phyloP scores from a whole-genome alignment of 2,888 invertebrate species.

The Hydrotaea diabolus region DNA sequence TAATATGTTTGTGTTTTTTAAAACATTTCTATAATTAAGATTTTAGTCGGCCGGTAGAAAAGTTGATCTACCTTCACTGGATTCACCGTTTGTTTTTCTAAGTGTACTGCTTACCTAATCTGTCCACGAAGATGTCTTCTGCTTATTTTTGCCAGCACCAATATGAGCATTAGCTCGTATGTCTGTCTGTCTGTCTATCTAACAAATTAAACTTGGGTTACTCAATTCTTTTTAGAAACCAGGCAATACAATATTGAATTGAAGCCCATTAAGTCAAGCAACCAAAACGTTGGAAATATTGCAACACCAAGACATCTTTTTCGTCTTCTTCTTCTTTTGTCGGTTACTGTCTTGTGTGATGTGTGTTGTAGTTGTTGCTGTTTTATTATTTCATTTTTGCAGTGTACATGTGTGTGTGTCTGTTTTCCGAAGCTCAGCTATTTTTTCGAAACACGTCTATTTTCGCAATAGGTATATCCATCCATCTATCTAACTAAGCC shows the following conservation, averaged over 20 bases:
- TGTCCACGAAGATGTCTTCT: conserved; percentile 17
- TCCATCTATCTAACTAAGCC: conserved; percentile 29
- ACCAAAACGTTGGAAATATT: conserved; percentile 46
- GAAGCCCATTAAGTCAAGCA: conserved; percentile 61
- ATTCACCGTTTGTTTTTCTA: background rate
- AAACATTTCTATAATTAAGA: no score
- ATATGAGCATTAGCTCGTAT: no score
- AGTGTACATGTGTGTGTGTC: no score
- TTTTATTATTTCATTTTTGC: no score
- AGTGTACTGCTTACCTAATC: background rate
- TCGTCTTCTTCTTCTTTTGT: background rate
- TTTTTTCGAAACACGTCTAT: conserved; percentile 65
- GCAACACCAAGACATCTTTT: conserved; percentile 44
- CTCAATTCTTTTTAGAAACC: conserved; percentile 61
- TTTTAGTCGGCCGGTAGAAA: no score
- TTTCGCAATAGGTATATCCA: conserved; percentile 56
- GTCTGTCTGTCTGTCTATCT: background rate
- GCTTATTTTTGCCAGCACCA: no score
- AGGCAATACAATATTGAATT: background rate
- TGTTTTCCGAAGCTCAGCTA: conserved; percentile 57
- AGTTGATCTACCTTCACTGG: no score
- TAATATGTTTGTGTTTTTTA: no score
- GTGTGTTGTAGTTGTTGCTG: background rate
- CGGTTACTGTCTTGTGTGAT: background rate
- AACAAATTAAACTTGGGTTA: conserved; percentile 35